Percentiles rank a stretch among this genome's conserved stretches.
phyloP scores from a whole-genome alignment of 2,888 invertebrate genomes.

The Lottia gigantea region DNA sequence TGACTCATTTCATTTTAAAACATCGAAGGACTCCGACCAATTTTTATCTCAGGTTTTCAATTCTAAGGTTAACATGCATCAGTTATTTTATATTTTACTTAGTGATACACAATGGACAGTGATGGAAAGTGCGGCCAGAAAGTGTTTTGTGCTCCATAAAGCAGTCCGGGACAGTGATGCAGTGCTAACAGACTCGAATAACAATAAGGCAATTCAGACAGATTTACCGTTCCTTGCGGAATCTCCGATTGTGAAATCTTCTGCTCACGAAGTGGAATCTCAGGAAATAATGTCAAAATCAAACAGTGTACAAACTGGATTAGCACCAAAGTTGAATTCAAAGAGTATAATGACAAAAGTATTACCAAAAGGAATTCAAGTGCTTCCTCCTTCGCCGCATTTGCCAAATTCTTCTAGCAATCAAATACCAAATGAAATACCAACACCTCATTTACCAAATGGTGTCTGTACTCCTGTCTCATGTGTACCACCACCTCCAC shows the following conservation, averaged over 20 bases:
- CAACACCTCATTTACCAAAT: conserved; percentile 64
- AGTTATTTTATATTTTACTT: conserved; percentile 56
- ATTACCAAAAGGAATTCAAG: not conserved
- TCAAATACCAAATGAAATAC: conserved; percentile 58
- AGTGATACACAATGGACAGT: conserved; percentile 95
- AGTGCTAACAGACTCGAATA: not conserved
- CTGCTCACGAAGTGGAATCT: too few relatives aligned
- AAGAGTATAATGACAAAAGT: not conserved
- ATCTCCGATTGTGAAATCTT: conserved; percentile 1
- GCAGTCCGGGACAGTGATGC: conserved; percentile 14
- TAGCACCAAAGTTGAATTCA: not conserved
- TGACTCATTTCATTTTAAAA: too few relatives aligned
- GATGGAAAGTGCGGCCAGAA: conserved; percentile 82
- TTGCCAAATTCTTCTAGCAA: conserved; percentile 44
- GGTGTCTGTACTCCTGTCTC: conserved; percentile 56
- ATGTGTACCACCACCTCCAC: conserved; percentile 45
- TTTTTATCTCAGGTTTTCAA: too few relatives aligned
- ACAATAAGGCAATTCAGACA: conserved; percentile 31
- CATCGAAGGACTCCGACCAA: too few relatives aligned
- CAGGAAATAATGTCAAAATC: too few relatives aligned
- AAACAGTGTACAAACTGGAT: conserved; percentile 2
- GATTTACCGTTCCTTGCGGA: conserved; percentile 15
- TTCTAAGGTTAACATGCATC: not conserved
- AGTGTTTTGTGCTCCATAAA: conserved; percentile 31
- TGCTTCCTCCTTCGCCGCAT: conserved; percentile 14